Base-by-base conservation (phyloP, 1,140 invertebrate genomes). In the Ostrea denselamellosa region DNA sequence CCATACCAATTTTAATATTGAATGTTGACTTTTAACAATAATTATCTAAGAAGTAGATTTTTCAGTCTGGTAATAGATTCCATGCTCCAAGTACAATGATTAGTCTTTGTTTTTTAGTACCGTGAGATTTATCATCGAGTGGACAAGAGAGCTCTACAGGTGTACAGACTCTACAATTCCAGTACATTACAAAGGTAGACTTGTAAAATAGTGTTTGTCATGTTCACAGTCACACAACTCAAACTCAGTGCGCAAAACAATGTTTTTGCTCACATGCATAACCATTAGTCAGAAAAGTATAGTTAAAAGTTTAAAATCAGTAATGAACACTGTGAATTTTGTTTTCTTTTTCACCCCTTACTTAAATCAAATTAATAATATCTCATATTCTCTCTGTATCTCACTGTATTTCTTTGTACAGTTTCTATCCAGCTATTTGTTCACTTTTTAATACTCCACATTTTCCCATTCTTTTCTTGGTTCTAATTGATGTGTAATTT, bases 61-160 rank as follows among this genome's bases (percentile, higher is more conserved):
- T 19, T 62, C 17, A 62, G 2, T 62, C n/a, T 62, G n/a, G 5
- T 62, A 14, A 19, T 62, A 19, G 2, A 17, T 19, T 19, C 56
- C 17, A 17, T 22, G 17, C 12, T 83, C 10, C 17, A 17, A 51
- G 2, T 56, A 14, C 56, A 83, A 58, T 17, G 8, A 52, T 22
- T 82, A 19, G 8, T 44, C 8, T 54, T 68, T 51, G 8, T 89
- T 56, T 90, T 90, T 19, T 86, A 93, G 93, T 94, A 94, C 82
- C 91, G 94, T 0, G 93, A 93, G 12, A 94, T 94, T n/a, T 88
- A 91, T 83, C 94, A 94, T 86, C 94, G 93, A 87, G 86, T 94
- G 58, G 92, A 93, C 51, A 83, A 87, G 14, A 86, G 83, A 17
- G 89, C 92, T 34, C 88, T 95, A 19, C 86, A 88, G 22, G 19